Percentiles rank a stretch among this genome's conserved stretches.
These are phyloP conservation scores for Diarsia mendica DNA, from an alignment of 2,888 invertebrate genomes.

Conservation along the genomic window DNA sequence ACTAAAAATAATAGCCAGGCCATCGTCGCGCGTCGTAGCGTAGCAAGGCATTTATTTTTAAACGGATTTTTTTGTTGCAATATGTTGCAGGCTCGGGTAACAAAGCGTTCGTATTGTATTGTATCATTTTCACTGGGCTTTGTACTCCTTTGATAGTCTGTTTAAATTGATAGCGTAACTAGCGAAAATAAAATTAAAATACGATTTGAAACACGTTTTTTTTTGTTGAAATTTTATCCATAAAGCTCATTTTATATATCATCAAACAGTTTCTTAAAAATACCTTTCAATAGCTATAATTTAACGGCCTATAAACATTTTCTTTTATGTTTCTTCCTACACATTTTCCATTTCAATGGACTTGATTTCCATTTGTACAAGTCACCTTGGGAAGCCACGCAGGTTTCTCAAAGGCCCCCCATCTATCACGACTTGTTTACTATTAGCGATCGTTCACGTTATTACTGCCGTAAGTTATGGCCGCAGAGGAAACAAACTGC, in stretches of 20 bases:
- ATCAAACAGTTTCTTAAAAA: neutral
- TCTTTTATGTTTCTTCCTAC: neutral
- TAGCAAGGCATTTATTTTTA: conserved; percentile 25
- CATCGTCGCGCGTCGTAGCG: conserved; percentile 20
- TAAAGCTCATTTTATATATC: neutral
- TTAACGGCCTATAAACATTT: neutral
- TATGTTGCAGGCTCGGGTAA: neutral
- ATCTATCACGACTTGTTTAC: conserved; percentile 47
- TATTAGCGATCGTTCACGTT: conserved; percentile 47
- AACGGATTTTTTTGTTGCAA: conserved; percentile 30
- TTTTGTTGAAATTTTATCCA: no score
- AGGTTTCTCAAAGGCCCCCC: conserved; percentile 29
- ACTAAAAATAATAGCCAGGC: conserved; percentile 41
- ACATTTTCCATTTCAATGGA: conserved; percentile 13
- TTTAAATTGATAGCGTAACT: neutral
- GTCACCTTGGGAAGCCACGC: conserved; percentile 10
- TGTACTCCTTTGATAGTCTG: neutral
- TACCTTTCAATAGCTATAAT: neutral
- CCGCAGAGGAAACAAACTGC: conserved; percentile 18
- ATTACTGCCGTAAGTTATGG: conserved; percentile 38
- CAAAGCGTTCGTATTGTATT: neutral
- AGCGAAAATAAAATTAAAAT: no score
- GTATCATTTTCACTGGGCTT: neutral
- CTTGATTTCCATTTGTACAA: conserved; percentile 27
- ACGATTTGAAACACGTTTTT: no score